Evolutionary conservation across 2,888 invertebrate species (phyloP), one percentile per base, ranked within the genome.

Genomic region (Zaprionus obscuricornis): DNA sequence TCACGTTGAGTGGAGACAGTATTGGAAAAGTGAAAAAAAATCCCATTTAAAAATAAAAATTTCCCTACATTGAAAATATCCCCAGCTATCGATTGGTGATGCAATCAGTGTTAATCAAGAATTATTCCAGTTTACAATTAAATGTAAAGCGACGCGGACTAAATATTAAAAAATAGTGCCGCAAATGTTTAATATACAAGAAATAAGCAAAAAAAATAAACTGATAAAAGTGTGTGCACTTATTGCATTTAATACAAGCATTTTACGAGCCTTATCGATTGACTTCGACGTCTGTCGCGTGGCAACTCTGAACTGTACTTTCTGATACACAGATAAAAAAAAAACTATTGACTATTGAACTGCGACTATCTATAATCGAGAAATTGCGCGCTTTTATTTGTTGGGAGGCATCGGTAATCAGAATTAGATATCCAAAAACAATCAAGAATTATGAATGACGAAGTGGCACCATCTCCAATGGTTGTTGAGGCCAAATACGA

Each of bases 331-430:
- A 85, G 86, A 79, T 83, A 79, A 79, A 67, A 62, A 43, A n/a
- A 59, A 85, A 78, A 83, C 86, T 85, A 79, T 79, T 79, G 78
- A 75, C 84, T 83, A 78, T 77, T 84, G 76, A 79, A 79, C 76
- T 50, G n/a, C n/a, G 84, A 67, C 78, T 85, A 79, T 85, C 86
- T 85, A 86, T 81, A 81, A 81, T 81, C 79, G 86, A 85, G 81
- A 78, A 79, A 81, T 86, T 81, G 86, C 86, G 81, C 81, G 81
- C 82, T 63, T n/a, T n/a, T 83, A 79, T 72, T 78, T 68, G 54
- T 66, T 52, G 71, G 40, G 56, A 27, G 58, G 70, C 78, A 74
- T 78, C 78, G 66, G 74, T 62, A 60, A 75, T 72, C 74, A 72
- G 65, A 65, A 62, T 67, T 69, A 58, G 49, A 55, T 39, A 67